Percentiles rank a stretch among this genome's conserved stretches.
phyloP scores from a whole-genome alignment of 2,888 invertebrate species.

The Macroteleia sp. region DNA sequence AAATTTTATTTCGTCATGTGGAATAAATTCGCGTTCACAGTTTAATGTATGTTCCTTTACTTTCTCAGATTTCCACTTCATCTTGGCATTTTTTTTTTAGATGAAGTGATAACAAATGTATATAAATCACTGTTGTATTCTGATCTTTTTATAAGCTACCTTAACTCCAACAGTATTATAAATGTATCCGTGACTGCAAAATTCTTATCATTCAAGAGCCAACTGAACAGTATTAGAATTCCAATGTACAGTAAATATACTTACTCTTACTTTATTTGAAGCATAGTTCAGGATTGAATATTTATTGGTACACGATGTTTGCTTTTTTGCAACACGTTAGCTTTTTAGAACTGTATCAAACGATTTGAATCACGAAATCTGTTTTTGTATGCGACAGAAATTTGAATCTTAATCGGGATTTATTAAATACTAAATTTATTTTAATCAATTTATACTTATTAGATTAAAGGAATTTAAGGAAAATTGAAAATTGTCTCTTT shows the following conservation, averaged over 20 bases:
- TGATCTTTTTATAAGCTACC: constrained; percentile 3
- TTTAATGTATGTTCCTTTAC: neutral
- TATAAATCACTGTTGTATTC: constrained; percentile 32
- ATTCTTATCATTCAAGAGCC: constrained; percentile 32
- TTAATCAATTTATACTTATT: too few species aligned
- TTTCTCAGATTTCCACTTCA: too few species aligned
- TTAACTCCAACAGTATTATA: constrained; percentile 31
- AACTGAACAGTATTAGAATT: constrained; percentile 22
- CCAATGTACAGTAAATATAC: constrained; percentile 37
- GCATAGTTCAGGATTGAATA: constrained; percentile 21
- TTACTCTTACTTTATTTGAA: constrained; percentile 30
- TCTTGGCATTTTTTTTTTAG: too few species aligned
- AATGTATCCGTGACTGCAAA: constrained; percentile 33
- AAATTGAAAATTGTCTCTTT: too few species aligned
- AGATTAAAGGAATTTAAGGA: too few species aligned
- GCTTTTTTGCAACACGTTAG: constrained; percentile 6
- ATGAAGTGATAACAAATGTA: constrained; percentile 1
- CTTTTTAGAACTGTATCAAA: too few species aligned
- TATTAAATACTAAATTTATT: too few species aligned
- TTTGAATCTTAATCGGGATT: too few species aligned
- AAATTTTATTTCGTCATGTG: too few species aligned
- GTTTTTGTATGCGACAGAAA: too few species aligned
- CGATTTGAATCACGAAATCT: too few species aligned
- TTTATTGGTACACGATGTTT: constrained; percentile 43
- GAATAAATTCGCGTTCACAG: too few species aligned